Evolutionary conservation across 2,113 vertebrate genomes (phyloP), one percentile per base, ranked within the genome.

Genomic region (Pundamilia nyererei): DNA sequence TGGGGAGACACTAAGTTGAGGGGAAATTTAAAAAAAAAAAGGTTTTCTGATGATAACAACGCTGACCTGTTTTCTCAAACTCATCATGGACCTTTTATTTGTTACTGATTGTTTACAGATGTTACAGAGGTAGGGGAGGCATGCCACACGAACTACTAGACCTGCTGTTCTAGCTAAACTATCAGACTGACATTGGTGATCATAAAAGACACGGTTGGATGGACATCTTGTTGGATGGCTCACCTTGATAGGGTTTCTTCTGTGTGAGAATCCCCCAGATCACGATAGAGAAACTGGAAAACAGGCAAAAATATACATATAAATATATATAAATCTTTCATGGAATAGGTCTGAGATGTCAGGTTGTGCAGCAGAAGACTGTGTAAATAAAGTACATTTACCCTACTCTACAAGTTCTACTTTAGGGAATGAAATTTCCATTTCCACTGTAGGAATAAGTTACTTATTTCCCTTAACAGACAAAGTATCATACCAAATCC

Each of bases 211-310:
- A 62, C 5, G 2, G 35, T 14, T 68, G 19, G 38, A 51, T 58
- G 6, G 4, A 31, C n/a, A 56, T 8, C 15, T 21, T 31, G 35
- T 15, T 31, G 3, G 3, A 0, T 14, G 9, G 49, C 91, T 96
- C 91, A 99, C 98, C 98, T 96, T 98, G 98, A 94, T 99, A 99
- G 1, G 98, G 99, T 45, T 99, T 99, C 91, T 98, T 99, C 95
- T 99, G 99, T 2, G 98, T 98, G 62, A 99, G 98, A 89, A 99
- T 96, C 2, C 98, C 98, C 99, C 98, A 99, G 94, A 99, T 96
- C 24, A 99, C 98, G 0, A 99, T 98, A 68, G 99, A 97, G 86
- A 99, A 99, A 93, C 98, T 99, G 3, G 51, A 96, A 94, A 45
- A 84, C 65, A 53, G 17, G 40, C 5, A 62, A 91, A 89, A 82